Percentiles rank a stretch among this genome's conserved stretches.
Evolutionary conservation across 2,888 invertebrate species (phyloP).

Genomic region (Ectemnius continuus): DNA sequence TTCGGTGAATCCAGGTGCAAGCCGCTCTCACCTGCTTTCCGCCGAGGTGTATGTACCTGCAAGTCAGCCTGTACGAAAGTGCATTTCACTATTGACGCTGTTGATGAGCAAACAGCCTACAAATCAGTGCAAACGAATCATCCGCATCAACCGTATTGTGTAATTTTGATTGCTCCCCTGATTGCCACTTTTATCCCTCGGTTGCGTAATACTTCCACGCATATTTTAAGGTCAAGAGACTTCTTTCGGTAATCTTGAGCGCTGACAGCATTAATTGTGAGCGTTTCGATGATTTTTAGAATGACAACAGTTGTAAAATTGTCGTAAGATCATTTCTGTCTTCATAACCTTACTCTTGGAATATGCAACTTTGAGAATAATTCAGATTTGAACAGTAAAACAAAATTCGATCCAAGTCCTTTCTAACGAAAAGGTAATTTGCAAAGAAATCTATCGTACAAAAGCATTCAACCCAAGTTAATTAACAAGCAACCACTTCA

Average conservation of each 20-base stretch:
- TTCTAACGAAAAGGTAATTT: no score
- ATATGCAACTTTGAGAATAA: no score
- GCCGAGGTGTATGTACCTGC: conserved; percentile 45
- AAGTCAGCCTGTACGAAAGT: conserved; percentile 59
- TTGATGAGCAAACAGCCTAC: conserved; percentile 45
- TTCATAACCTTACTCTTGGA: neutral
- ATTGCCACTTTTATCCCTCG: conserved; percentile 9
- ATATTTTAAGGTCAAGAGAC: neutral
- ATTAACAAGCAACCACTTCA: no score
- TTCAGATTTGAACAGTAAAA: no score
- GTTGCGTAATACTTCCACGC: neutral
- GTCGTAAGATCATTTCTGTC: no score
- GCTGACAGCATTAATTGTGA: no score
- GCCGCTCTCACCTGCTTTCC: conserved; percentile 59
- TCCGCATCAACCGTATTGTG: conserved; percentile 32
- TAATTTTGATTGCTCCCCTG: conserved; percentile 26
- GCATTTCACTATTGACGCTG: conserved; percentile 53
- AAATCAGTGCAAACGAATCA: conserved; percentile 51
- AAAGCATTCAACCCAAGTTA: no score
- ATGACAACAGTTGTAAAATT: no score
- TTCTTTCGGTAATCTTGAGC: neutral
- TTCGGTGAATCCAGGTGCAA: conserved; percentile 57
- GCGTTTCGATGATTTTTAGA: no score
- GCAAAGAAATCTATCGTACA: no score
- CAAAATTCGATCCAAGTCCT: no score